phyloP scores from a whole-genome alignment of 2,797 vertebrate species.

The Arnoldichthys spilopterus region DNA sequence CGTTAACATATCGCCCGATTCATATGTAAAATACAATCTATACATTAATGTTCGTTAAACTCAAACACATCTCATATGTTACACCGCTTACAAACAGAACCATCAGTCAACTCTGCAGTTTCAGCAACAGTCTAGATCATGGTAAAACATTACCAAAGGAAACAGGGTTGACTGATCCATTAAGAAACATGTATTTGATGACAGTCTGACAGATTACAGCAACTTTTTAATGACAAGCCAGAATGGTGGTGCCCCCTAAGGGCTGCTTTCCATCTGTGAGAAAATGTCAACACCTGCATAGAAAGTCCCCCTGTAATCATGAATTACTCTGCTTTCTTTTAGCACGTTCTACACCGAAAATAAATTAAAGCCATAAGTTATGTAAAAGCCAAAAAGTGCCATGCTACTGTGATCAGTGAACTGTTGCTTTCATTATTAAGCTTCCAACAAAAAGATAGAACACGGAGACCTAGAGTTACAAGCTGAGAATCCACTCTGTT shows the following conservation, averaged over 20 bases:
- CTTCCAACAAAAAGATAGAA: neutral
- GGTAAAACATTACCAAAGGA: neutral
- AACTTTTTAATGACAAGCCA: slow-evolving; percentile 25
- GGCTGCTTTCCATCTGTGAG: slow-evolving; percentile 5
- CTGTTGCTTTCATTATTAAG: slow-evolving; percentile 19
- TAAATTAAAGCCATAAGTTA: slow-evolving; percentile 59
- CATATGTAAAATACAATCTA: slow-evolving; percentile 41
- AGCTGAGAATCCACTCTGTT: slow-evolving; percentile 6
- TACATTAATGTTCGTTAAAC: slow-evolving; percentile 40
- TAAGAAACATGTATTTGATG: slow-evolving; percentile 12
- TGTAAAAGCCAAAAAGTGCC: slow-evolving; percentile 64
- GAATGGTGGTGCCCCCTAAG: neutral
- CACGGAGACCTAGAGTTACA: neutral
- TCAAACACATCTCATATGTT: slow-evolving; percentile 12
- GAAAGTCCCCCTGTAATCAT: slow-evolving; percentile 23
- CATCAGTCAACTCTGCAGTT: slow-evolving; percentile 1
- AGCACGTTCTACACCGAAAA: slow-evolving; percentile 41
- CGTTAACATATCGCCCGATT: slow-evolving; percentile 31
- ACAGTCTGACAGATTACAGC: slow-evolving; percentile 17
- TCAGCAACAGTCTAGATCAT: slow-evolving; percentile 51
- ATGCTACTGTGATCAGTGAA: slow-evolving; percentile 46
- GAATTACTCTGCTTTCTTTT: slow-evolving; percentile 26
- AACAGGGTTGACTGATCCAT: slow-evolving; percentile 13
- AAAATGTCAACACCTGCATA: slow-evolving; percentile 17
- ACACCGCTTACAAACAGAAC: slow-evolving; percentile 14